A percentile compares a stretch with the other conserved stretches of the same genome.
Conservation (phyloP, 2,888 invertebrate species). For the Creontiades dilutus region DNA sequence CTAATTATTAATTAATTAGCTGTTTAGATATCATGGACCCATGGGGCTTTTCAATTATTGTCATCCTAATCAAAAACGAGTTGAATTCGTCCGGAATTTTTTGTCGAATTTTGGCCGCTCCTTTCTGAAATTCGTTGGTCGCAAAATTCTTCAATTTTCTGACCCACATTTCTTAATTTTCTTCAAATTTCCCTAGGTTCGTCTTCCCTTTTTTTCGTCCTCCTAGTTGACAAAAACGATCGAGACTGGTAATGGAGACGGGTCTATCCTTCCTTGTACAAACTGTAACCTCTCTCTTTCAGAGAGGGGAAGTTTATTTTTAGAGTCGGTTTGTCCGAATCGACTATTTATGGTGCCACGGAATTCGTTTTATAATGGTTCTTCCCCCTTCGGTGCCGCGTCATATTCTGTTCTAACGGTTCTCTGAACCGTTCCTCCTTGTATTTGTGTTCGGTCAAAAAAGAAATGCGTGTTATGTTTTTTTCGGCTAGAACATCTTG, state of each 20-base stretch:
- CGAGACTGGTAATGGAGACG: slow-evolving; percentile 21
- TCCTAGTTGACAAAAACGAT: no score
- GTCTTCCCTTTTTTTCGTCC: not conserved
- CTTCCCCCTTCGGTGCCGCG: slow-evolving; percentile 44
- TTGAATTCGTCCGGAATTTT: no score
- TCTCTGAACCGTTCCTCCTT: not conserved
- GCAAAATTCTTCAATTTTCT: no score
- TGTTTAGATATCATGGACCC: no score
- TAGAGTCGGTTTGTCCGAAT: slow-evolving; percentile 66
- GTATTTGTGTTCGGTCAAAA: not conserved
- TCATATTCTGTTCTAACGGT: slow-evolving; percentile 48
- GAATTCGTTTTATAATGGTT: slow-evolving; percentile 65
- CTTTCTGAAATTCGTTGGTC: no score
- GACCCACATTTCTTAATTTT: not conserved
- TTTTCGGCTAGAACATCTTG: not conserved
- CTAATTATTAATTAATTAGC: no score
- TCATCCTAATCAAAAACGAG: no score
- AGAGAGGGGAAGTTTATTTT: slow-evolving; percentile 57
- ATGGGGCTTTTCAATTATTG: no score
- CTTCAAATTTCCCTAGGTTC: not conserved
- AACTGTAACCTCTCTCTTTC: slow-evolving; percentile 57
- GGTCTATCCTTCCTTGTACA: slow-evolving; percentile 36
- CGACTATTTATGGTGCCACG: slow-evolving; percentile 67
- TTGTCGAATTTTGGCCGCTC: no score
- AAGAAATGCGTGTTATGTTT: not conserved